Base-by-base conservation (phyloP, 2,888 invertebrate species). In the Rhingia rostrata region DNA sequence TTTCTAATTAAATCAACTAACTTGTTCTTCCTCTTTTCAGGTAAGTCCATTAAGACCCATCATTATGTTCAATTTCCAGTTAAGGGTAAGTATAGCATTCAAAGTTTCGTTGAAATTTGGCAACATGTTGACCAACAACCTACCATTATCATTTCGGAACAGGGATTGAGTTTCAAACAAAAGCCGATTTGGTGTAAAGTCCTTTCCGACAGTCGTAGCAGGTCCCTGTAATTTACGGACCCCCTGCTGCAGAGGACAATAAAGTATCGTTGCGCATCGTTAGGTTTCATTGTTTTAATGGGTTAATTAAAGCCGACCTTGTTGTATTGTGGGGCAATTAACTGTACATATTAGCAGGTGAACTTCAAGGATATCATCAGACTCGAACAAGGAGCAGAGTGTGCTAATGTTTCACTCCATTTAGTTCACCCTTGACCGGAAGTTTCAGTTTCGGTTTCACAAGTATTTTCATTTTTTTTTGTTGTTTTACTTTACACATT, bases 211-310 rank as follows among this genome's bases (percentile, higher is more conserved):
- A 22, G 22, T 4, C 43, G 5, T n/a, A 6, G 6, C 10, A 30
- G 33, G 32, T 54, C 12, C 10, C 33, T 33, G 12, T 54, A 37
- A 58, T 60, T 54, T 33, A 3, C 9, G 9, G 32, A 10, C 32
- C 35, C 5, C 53, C 3, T 35, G 12, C 41, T 54, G 63, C 53
- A 63, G 43, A n/a, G n/a, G n/a, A 60, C 66, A 75, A 51, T 51
- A 43, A 51, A 60, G 49, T 43, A 67, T 22, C 54, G 82, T 41
- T 69, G 54, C 43, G 70, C 45, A 39, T 66, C 60, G 80, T 84
- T 84, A 74, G 75, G 80, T 70, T 75, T 80, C 70, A 84, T 80
- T 84, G 69, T 75, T 75, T 73, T 69, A 80, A 75, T 75, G 80
- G 66, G 84, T 80, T 70, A 84, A 84, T 84, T 84, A 80, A 75